Evolutionary conservation across 37 sponge, comb jelly and placozoan genomes (phyloP).

Genomic region (Beroe forskalii): DNA sequence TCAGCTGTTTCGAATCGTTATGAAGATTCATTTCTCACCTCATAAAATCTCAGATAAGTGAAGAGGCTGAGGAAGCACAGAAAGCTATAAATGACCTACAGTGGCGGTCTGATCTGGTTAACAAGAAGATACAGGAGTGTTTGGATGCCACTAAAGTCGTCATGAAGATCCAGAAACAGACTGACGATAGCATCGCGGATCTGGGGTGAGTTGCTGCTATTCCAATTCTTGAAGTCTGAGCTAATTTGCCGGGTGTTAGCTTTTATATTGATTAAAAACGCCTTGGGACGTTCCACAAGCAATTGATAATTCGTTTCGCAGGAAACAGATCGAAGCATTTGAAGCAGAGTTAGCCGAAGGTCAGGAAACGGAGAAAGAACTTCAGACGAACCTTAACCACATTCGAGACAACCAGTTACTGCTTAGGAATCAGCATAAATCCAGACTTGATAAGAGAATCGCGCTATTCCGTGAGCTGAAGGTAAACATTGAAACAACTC

Average conservation of each 20-base stretch:
- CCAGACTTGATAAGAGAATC: constrained; percentile 29
- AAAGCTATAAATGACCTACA: constrained; percentile 49
- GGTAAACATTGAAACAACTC: too few relatives aligned
- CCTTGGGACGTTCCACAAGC: too few relatives aligned
- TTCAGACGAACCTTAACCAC: constrained; percentile 49
- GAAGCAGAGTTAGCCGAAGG: constrained; percentile 26
- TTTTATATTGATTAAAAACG: too few relatives aligned
- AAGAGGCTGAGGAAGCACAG: constrained; percentile 40
- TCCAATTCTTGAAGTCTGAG: background rate
- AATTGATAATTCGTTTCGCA: too few relatives aligned
- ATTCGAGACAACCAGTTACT: constrained; percentile 47
- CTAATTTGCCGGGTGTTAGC: background rate
- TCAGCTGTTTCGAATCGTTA: too few relatives aligned
- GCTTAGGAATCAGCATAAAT: constrained; percentile 29
- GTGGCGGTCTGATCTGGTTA: constrained; percentile 30
- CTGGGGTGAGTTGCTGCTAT: constrained; percentile 15
- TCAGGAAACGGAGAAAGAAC: constrained; percentile 50
- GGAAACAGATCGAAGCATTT: constrained; percentile 24
- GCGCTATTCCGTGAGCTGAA: constrained; percentile 36
- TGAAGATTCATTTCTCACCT: too few relatives aligned
- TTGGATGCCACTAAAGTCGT: constrained; percentile 55
- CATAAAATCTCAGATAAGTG: background rate
- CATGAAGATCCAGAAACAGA: constrained; percentile 62
- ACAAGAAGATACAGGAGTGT: constrained; percentile 63
- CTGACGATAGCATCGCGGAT: constrained; percentile 60